Base-by-base conservation (phyloP, 2,113 vertebrate genomes). In the Tiliqua scincoides region DNA sequence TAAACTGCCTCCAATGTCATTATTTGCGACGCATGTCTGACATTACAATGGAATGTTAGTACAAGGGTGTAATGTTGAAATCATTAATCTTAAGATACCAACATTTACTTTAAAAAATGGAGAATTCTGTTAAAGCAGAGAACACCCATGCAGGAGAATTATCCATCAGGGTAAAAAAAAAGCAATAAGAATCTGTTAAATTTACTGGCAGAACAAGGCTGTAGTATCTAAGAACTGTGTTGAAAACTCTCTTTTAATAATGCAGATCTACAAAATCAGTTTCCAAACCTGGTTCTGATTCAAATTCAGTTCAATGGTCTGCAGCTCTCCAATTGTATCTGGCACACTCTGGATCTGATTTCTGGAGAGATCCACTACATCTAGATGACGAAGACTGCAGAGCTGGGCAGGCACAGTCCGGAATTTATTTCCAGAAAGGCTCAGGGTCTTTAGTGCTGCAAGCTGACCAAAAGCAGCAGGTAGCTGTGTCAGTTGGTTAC, bases 231-330 rank as follows among this genome's bases (percentile, higher is more conserved):
- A 71, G 52, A 71, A 7, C 3, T 84, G 72, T 40, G 65, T 27
- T 37, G 52, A 3, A 2, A 68, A 21, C 37, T 67, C 89, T 78
- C 3, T 27, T 48, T 59, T 88, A 89, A 84, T 83, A 68, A 40
- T 75, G 75, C 18, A 23, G 15, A 75, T 15, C 6, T 32, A 20
- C 52, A 89, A 37, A 25, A 87, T 81, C 30, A 48, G 67, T 89
- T 89, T 91, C 78, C 95, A 88, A 85, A 99, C 99, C 98, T 99
- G 99, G 93, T 99, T 99, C 95, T 99, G 99, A 95, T 99, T 99
- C 85, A 99, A 95, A 94, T 99, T 99, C 93, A 99, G 97, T 94
- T 99, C 99, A 0, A 99, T 99, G 92, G 97, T 96, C 93, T 99
- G 99, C 89, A 99, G 92, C 79, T 98, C 97, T 1, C 96, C 97